phyloP scores from a whole-genome alignment of 1,140 invertebrate species.

The Arion vulgaris region DNA sequence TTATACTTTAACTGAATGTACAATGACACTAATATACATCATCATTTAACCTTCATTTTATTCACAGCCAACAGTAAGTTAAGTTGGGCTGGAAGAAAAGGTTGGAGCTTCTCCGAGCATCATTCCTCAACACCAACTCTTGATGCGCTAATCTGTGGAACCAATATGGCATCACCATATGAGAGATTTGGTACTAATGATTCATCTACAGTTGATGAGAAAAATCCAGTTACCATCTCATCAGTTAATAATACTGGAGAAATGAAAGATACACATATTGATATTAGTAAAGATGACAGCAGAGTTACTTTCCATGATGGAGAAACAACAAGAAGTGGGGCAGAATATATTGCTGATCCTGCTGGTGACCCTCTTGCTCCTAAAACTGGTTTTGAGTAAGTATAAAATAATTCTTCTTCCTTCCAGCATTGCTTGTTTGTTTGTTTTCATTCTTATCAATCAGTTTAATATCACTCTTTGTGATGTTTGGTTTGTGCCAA shows the following conservation, averaged over 20 bases:
- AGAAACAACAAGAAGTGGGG: slow-evolving; percentile 20
- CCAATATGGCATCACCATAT: slow-evolving; percentile 50
- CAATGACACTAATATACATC: no score
- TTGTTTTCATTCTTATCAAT: no score
- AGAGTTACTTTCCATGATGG: slow-evolving; percentile 21
- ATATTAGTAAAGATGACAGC: slow-evolving; percentile 42
- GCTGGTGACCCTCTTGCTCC: slow-evolving; percentile 42
- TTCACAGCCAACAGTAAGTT: not conserved
- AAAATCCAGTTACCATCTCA: not conserved
- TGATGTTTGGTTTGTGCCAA: no score
- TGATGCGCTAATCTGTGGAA: slow-evolving; percentile 18
- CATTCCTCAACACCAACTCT: slow-evolving; percentile 33
- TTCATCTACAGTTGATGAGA: not conserved
- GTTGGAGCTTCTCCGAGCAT: slow-evolving; percentile 21
- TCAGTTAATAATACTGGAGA: not conserved
- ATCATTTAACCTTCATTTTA: no score
- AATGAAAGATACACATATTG: slow-evolving; percentile 48
- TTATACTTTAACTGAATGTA: no score
- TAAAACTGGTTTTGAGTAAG: slow-evolving; percentile 48
- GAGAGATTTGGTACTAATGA: slow-evolving; percentile 47
- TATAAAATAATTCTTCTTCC: no score
- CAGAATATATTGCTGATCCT: slow-evolving; percentile 60
- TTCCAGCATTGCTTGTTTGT: no score
- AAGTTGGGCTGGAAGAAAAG: not conserved
- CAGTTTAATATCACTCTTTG: no score